Evolutionary conservation across 2,888 invertebrate genomes (phyloP).

Genomic region (Agrilus mali): DNA sequence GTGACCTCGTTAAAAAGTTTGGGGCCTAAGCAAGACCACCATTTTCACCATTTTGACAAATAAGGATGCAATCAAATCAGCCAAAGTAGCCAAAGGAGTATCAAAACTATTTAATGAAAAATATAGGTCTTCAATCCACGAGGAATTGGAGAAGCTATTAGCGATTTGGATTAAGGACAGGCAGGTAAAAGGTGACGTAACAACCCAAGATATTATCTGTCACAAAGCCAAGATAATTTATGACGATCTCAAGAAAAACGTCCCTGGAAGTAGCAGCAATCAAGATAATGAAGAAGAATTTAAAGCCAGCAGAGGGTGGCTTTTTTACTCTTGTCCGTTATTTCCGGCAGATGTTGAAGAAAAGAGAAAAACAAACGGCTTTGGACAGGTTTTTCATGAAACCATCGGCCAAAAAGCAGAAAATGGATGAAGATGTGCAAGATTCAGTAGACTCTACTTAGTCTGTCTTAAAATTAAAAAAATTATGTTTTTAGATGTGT

Average conservation of each 20-base stretch:
- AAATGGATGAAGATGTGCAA: slow-evolving; percentile 2
- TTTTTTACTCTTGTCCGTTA: slow-evolving; percentile 5
- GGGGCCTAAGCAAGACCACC: slow-evolving; percentile 9
- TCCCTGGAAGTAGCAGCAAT: slow-evolving; percentile 11
- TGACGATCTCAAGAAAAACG: slow-evolving; percentile 11
- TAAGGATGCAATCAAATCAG: slow-evolving; percentile 8
- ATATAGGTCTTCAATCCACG: slow-evolving; percentile 10
- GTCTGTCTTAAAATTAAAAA: slow-evolving; percentile 3
- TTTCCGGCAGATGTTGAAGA: slow-evolving; percentile 5
- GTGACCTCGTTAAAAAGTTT: slow-evolving; percentile 10
- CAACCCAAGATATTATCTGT: slow-evolving; percentile 10
- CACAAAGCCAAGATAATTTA: slow-evolving; percentile 8
- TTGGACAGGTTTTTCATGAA: slow-evolving; percentile 6
- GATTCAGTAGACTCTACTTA: slow-evolving; percentile 2
- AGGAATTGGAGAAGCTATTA: slow-evolving; percentile 10
- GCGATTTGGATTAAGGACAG: slow-evolving; percentile 9
- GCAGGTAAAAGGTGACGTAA: slow-evolving; percentile 15
- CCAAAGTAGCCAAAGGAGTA: slow-evolving; percentile 5
- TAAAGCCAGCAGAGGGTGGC: neutral
- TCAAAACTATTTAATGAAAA: slow-evolving; percentile 9
- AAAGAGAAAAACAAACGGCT: slow-evolving; percentile 6
- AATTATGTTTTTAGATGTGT: slow-evolving; percentile 1
- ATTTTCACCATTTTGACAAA: slow-evolving; percentile 9
- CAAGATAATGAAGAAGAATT: slow-evolving; percentile 9
- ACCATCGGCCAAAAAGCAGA: slow-evolving; percentile 6